phyloP scores from a whole-genome alignment of 2,113 vertebrate species.

The Bufo bufo region DNA sequence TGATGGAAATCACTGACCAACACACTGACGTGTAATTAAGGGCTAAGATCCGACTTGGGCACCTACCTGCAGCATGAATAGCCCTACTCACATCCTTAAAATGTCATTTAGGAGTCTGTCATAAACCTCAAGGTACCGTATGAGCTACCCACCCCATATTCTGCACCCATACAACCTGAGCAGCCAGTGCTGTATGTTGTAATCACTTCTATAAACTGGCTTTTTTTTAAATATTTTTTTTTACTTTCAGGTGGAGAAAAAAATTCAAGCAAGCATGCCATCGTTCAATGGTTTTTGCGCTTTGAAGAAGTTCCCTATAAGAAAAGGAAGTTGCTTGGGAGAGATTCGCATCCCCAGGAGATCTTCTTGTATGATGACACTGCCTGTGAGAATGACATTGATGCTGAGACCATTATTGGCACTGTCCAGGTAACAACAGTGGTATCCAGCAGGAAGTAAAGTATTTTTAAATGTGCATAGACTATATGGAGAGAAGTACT shows the following conservation, averaged over 20 bases:
- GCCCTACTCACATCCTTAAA: too few species aligned
- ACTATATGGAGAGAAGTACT: too few species aligned
- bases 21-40: too few species aligned
- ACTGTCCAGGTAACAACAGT: slow-evolving; percentile 22
- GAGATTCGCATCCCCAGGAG: slow-evolving; percentile 77
- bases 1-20: too few species aligned
- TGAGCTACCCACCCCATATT: too few species aligned
- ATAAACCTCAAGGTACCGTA: too few species aligned
- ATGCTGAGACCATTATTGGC: slow-evolving; percentile 81
- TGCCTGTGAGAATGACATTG: slow-evolving; percentile 77
- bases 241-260: slow-evolving; percentile 66
- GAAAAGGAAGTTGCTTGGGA: slow-evolving; percentile 79
- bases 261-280: slow-evolving; percentile 73
- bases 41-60: too few species aligned
- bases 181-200: too few species aligned
- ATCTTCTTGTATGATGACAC: slow-evolving; percentile 81
- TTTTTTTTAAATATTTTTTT: background rate
- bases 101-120: too few species aligned
- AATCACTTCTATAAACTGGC: background rate
- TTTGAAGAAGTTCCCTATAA: slow-evolving; percentile 78
- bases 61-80: too few species aligned
- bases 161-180: too few species aligned
- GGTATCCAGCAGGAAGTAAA: background rate
- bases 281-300: slow-evolving; percentile 87
- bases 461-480: too few species aligned